Conservation (phyloP, 2,797 vertebrate species). For the Acanthiza pusilla region DNA sequence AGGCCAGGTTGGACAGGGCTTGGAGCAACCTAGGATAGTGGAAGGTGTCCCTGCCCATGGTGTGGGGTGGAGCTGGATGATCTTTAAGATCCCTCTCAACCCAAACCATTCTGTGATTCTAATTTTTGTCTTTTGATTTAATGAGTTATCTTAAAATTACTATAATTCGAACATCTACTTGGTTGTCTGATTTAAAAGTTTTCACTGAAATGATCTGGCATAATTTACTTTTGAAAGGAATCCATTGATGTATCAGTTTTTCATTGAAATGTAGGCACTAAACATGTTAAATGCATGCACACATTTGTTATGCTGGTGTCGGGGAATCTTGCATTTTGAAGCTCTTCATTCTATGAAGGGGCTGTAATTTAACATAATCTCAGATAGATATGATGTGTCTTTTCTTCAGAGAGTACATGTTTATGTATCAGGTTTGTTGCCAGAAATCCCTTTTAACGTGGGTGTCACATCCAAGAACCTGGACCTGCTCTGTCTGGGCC, state of each 20-base stretch:
- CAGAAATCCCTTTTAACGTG: background rate
- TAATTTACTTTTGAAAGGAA: background rate
- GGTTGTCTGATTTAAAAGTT: background rate
- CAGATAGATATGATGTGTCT: background rate
- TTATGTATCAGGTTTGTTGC: background rate
- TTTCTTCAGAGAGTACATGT: background rate
- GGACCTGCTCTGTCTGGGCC: background rate
- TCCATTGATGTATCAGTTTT: background rate
- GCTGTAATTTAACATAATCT: background rate
- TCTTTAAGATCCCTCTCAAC: background rate
- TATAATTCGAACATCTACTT: background rate
- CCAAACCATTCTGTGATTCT: background rate
- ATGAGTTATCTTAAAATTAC: background rate
- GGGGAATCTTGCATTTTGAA: background rate
- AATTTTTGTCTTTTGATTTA: background rate
- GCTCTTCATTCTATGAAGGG: background rate
- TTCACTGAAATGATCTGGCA: background rate
- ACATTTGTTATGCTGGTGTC: rapidly evolving
- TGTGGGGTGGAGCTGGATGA: background rate
- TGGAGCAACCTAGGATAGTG: background rate
- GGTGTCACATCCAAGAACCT: background rate
- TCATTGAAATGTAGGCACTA: background rate
- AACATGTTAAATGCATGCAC: background rate
- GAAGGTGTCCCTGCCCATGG: background rate
- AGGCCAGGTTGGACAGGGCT: rapidly evolving